Base-by-base conservation (phyloP, 2,888 invertebrate species). In the Torymus tubicola region DNA sequence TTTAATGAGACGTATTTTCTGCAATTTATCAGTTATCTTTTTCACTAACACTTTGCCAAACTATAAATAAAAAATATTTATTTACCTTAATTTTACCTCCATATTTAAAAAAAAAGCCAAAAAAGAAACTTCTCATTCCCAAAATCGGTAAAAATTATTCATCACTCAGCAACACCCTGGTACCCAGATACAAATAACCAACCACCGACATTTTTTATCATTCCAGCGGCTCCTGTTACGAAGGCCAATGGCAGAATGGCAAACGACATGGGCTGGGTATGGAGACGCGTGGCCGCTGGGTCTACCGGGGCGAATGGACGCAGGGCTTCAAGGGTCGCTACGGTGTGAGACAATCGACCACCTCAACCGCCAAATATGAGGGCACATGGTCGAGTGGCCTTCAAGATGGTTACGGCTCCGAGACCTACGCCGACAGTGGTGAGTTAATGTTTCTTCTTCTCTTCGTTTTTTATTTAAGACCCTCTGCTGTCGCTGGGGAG, bases 211-310 rank as follows among this genome's bases (percentile, higher is more conserved):
- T 13, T 57, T 57, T 16, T 60, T 68, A 67, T 71, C 57, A 69
- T 85, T 85, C 61, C 93, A 97, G 97, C 91, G 99, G 98, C 74
- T 98, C 98, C 90, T 95, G 96, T 86, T 99, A 96, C 93, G 98
- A 98, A 92, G 99, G 99, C 82, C 98, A 99, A 92, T 99, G 99
- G 99, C 99, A 98, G 92, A 99, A 99, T 91, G 99, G 99, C 84
- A 98, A 99, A 92, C 94, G 99, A 74, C 99, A 99, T 91, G 99
- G 99, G 12, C 93, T 99, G 89, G 99, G 99, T 82, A 97, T 99
- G 89, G 99, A 99, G 92, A 96, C 96, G 83, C 95, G 99, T 84
- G 99, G 99, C 65, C 94, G 98, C 78, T 99, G 99, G 97, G 93
- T 98, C 85, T 99, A 99, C 93, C 94, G 98, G 84, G 99, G 99